Evolutionary conservation across 2,797 vertebrate genomes (phyloP), one percentile per base, ranked within the genome.

Genomic region (Mormyrops boulengeri): DNA sequence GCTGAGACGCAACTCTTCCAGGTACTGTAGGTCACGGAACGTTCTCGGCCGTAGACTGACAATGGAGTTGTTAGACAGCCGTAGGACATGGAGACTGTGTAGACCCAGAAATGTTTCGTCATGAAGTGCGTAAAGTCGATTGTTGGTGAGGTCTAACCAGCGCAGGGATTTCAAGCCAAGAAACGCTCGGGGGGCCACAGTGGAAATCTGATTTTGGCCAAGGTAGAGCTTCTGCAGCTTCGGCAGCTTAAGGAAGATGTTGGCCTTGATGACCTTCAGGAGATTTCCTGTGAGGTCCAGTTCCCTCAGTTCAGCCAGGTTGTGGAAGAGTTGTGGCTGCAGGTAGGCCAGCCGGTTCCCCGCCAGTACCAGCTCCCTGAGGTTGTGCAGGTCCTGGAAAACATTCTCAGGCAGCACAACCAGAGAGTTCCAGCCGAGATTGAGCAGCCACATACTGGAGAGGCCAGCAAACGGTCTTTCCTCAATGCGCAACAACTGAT

Each of bases 141-240:
- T 99, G 94, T 97, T 97, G 0, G 97, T 99, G 90, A 99, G 94
- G 92, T 99, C 98, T 92, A 99, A 91, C 99, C 98, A 99, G 41
- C 98, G 95, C 49, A 99, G 95, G 0, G 97, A 97, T 93, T 97
- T 98, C 97, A 99, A 96, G 69, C 98, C 97, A 53, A 96, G 41
- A 92, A 99, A 99, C 44, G 98, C 98, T 0, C 97, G 96, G 0
- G 98, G 97, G 0, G 96, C 97, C 2, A 99, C 95, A 0, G 97
- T 96, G 0, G 92, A 93, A 77, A 99, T 97, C 89, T 97, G 97
- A 93, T 99, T 99, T 92, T 97, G 97, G 90, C 96, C 96, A 92
- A 99, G 95, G 90, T 99, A 98, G 44, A 99, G 97, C 93, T 99
- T 99, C 93, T 98, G 98, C 4, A 99, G 95, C 94, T 97, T 97